Base-by-base conservation (phyloP, 1,140 invertebrate genomes). In the Drosophila tsacasi region DNA sequence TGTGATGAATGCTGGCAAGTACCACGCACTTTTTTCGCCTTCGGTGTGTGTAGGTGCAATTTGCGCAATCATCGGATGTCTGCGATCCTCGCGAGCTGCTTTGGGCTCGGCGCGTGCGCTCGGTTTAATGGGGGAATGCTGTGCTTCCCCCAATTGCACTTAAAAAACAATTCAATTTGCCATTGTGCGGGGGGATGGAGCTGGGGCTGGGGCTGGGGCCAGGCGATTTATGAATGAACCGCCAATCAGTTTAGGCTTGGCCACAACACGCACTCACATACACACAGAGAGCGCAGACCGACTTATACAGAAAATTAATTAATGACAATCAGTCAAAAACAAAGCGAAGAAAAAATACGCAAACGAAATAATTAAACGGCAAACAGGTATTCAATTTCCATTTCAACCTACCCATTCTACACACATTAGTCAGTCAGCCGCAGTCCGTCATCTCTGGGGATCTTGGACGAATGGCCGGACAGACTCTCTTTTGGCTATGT, bases 331-430 rank as follows among this genome's bases (percentile, higher is more conserved):
- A 90, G 71, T 90, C 85, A 90, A 85, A 86, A 86, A 72, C 54
- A 81, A 63, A 73, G 39, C 27, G 67, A 32, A n/a, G 37, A 79
- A 76, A 75, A 87, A 89, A 91, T 89, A 90, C 85, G 85, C 86
- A 90, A 90, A 90, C 85, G 85, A 90, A 90, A 90, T 90, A 90
- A 90, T 90, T 90, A 90, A 90, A 90, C 76, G 82, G 71, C 82
- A 85, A 90, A 90, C 82, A 90, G 84, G 85, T 90, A 89, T 90
- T 81, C 81, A 76, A 89, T 81, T 87, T 79, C 81, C 75, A 77
- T 77, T 75, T 63, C 68, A 83, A 54, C 60, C 66, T 52, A 66
- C 61, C 81, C 79, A 81, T 86, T 81, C 83, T 86, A 87, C 76
- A 73, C 74, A 87, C 83, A 84, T 89, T 87, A 87, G 80, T 87